Conservation (phyloP, 2,888 invertebrate genomes). For the Drosophila kambysellisi region DNA sequence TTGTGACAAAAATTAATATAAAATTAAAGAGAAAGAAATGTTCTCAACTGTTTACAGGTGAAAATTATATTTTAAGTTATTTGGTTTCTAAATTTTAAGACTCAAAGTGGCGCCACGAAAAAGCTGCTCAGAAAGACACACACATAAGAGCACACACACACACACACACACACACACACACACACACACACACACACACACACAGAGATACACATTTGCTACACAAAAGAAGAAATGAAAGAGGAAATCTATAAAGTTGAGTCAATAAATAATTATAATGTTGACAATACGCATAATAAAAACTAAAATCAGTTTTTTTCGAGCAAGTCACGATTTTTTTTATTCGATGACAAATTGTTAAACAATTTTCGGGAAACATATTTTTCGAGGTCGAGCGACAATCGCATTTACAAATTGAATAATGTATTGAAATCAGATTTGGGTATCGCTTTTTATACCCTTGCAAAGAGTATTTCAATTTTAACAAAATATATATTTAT, state of each 20-base stretch:
- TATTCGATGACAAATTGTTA: slow-evolving; percentile 60
- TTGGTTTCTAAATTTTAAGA: too few relatives aligned
- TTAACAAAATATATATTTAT: background rate
- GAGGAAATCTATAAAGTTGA: slow-evolving; percentile 1
- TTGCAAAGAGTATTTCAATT: background rate
- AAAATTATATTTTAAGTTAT: slow-evolving; percentile 1
- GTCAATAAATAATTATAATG: slow-evolving; percentile 46
- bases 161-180: background rate
- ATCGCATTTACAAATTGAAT: slow-evolving; percentile 62
- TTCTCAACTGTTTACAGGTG: background rate
- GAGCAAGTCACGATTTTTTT: slow-evolving; percentile 64
- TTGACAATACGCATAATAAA: slow-evolving; percentile 58
- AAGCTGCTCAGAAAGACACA: background rate
- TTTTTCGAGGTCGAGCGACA: slow-evolving; percentile 34
- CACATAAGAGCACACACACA: background rate
- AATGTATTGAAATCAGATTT: slow-evolving; percentile 12
- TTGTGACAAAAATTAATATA: background rate
- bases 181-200: background rate
- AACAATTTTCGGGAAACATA: slow-evolving; percentile 19
- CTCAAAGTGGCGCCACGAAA: slow-evolving; percentile 10
- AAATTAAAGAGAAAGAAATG: too few relatives aligned
- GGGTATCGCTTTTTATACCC: background rate
- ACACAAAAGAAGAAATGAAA: background rate
- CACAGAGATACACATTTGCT: background rate
- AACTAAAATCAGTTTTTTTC: slow-evolving; percentile 18